These are phyloP conservation scores for Gryon sp. DNA, from an alignment of 1,140 invertebrate species.

Conservation along the genomic window DNA sequence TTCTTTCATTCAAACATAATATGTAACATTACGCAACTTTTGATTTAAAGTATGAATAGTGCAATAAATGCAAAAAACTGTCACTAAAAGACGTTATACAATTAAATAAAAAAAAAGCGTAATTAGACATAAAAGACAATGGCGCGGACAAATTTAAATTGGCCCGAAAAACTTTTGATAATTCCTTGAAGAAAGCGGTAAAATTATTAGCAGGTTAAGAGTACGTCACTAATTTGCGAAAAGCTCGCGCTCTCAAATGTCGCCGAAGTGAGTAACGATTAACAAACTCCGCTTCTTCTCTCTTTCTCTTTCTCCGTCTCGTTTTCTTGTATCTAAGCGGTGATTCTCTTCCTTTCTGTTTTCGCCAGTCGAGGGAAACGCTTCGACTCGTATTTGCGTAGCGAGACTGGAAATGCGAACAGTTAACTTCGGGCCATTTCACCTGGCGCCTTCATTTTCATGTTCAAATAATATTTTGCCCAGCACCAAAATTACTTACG, in stretches of 20 bases:
- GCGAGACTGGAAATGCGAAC: slow-evolving; percentile 56
- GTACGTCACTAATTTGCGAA: slow-evolving; percentile 64
- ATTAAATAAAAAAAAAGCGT: background rate
- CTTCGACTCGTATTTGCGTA: slow-evolving; percentile 61
- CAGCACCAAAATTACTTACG: slow-evolving; percentile 57
- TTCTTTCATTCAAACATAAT: no score
- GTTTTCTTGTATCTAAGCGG: no score
- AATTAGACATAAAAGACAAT: slow-evolving; percentile 2
- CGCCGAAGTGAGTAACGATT: slow-evolving; percentile 69
- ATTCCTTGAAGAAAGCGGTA: slow-evolving; percentile 40
- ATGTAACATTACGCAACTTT: no score
- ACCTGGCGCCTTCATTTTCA: slow-evolving; percentile 64
- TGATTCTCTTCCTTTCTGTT: slow-evolving; percentile 39
- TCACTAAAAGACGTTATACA: no score
- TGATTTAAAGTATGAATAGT: no score
- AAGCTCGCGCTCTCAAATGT: slow-evolving; percentile 60
- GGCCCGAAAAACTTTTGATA: slow-evolving; percentile 41
- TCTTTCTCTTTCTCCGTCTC: no score
- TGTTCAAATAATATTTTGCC: slow-evolving; percentile 68
- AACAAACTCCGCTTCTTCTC: slow-evolving; percentile 55
- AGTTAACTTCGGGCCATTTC: slow-evolving; percentile 66
- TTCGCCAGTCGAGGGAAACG: slow-evolving; percentile 36
- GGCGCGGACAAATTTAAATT: slow-evolving; percentile 26
- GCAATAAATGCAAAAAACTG: no score
- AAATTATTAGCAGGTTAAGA: slow-evolving; percentile 61